A percentile compares a stretch with the other conserved stretches of the same genome.
Conservation (phyloP, 2,113 vertebrate genomes). For the Bostrychus sinensis region DNA sequence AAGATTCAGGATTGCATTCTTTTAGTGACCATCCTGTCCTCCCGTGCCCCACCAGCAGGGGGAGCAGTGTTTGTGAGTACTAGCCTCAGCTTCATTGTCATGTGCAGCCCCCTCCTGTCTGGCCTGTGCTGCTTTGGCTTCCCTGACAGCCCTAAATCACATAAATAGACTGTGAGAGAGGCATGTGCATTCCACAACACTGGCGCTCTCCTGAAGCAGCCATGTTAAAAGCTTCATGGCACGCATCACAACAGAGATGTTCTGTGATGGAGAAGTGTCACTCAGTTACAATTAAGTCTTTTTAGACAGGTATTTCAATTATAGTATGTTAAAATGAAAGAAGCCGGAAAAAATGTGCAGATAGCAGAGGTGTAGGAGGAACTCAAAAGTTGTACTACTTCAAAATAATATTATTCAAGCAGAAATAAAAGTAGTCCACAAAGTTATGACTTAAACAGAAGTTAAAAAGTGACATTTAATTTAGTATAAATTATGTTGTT, state of each 20-base stretch:
- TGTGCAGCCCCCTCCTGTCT: slow-evolving; percentile 60
- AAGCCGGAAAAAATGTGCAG: too few species aligned
- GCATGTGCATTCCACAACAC: slow-evolving; percentile 66
- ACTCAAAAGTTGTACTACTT: too few species aligned
- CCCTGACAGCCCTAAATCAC: slow-evolving; percentile 68
- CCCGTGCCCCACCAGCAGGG: slow-evolving; percentile 74
- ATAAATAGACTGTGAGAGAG: slow-evolving; percentile 54
- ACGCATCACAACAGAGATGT: slow-evolving; percentile 21
- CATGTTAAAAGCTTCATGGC: slow-evolving; percentile 41
- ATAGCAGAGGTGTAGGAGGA: too few species aligned
- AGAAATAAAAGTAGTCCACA: too few species aligned
- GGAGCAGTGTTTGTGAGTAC: slow-evolving; percentile 56
- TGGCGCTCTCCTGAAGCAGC: slow-evolving; percentile 27
- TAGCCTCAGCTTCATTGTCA: slow-evolving; percentile 62
- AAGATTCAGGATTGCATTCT: neutral
- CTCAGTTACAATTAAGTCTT: neutral
- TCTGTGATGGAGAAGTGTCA: slow-evolving; percentile 9
- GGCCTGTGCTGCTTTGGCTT: slow-evolving; percentile 41
- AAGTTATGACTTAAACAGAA: too few species aligned
- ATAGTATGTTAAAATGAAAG: too few species aligned
- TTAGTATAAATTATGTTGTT: too few species aligned
- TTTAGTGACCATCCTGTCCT: neutral
- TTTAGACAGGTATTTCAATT: neutral
- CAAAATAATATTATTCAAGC: too few species aligned
- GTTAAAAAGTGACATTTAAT: too few species aligned